These are phyloP conservation scores for Tinea semifulvella DNA, from an alignment of 2,888 invertebrate genomes.

Conservation along the genomic window DNA sequence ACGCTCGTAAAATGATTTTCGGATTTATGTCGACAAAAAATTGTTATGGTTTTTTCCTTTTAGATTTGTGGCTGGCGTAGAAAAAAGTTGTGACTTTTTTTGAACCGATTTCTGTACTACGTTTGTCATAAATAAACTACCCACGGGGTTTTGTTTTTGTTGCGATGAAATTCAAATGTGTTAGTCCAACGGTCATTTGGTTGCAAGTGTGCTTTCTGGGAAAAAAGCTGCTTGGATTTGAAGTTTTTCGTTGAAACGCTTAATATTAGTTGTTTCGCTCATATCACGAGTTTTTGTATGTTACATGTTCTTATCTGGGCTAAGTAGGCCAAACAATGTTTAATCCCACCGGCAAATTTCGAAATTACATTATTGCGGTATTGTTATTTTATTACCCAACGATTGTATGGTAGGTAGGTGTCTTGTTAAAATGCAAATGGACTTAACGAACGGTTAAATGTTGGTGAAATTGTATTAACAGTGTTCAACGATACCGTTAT, in stretches of 20 bases:
- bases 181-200: constrained; percentile 43
- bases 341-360: constrained; percentile 10
- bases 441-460: too few relatives aligned
- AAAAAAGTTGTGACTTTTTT: constrained; percentile 31
- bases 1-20: constrained; percentile 59
- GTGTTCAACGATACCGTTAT: too few relatives aligned
- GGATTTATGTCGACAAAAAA: constrained; percentile 41
- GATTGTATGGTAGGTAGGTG: too few relatives aligned
- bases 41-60: constrained; percentile 59
- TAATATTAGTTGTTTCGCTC: background rate
- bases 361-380: background rate
- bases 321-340: constrained; percentile 4
- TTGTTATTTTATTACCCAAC: too few relatives aligned
- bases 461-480: too few relatives aligned
- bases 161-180: constrained; percentile 42
- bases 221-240: background rate
- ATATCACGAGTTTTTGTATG: constrained; percentile 3
- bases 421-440: too few relatives aligned
- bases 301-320: constrained; percentile 4
- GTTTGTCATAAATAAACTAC: constrained; percentile 50
- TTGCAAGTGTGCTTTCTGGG: background rate
- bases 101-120: constrained; percentile 47
- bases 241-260: too few relatives aligned
- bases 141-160: constrained; percentile 35
- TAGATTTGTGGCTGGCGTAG: constrained; percentile 27